Conservation (phyloP, 53 echinoderm and acorn worm species). For the Paelopatides confundens region DNA sequence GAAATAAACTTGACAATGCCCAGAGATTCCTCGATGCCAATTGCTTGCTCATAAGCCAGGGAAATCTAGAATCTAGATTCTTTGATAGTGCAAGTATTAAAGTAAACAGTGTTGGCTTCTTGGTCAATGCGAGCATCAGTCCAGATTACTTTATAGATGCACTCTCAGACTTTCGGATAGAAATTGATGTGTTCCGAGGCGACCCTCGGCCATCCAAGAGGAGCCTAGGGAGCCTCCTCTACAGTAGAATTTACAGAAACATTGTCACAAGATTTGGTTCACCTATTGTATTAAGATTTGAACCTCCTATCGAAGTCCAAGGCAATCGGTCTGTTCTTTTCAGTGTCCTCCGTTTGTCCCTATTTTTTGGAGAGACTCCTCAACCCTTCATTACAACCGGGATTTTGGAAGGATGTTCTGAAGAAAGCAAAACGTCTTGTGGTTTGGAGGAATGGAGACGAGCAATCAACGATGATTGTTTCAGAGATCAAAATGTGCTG, state of each 20-base stretch:
- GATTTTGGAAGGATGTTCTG: neutral
- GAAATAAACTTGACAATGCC: neutral
- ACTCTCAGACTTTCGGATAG: neutral
- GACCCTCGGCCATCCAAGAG: neutral
- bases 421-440: neutral
- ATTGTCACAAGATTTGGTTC: neutral
- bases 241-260: conserved; percentile 1
- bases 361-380: neutral
- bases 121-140: neutral
- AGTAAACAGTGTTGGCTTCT: neutral
- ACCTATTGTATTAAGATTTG: neutral
- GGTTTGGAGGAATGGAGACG: neutral
- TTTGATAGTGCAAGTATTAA: neutral
- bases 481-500: neutral
- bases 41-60: no score
- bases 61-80: no score
- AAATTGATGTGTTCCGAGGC: neutral
- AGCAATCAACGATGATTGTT: neutral
- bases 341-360: neutral
- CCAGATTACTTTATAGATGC: neutral
- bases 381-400: neutral
- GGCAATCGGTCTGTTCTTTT: neutral
- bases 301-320: neutral
- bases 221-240: neutral
- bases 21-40: neutral